Percentiles rank a stretch among this genome's conserved stretches.
phyloP scores from a whole-genome alignment of 64 coral and sea anemone species.

The Porites lutea region DNA sequence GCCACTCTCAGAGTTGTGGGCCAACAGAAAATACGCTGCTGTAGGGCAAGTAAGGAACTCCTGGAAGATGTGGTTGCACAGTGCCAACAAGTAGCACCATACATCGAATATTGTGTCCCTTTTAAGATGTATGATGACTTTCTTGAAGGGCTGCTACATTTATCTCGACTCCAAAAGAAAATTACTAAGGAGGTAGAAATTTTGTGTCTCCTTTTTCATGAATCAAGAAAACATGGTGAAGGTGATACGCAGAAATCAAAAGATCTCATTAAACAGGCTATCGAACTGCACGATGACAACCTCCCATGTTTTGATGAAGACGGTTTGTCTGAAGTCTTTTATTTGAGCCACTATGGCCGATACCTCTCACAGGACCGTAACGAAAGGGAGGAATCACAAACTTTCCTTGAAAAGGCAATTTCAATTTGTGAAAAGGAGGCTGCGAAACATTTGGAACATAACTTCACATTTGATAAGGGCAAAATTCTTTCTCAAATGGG shows the following conservation, averaged over 20 bases:
- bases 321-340: constrained; percentile 37
- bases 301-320: neutral
- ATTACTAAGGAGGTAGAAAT: constrained; percentile 27
- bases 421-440: neutral
- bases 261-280: neutral
- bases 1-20: neutral
- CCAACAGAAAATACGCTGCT: neutral
- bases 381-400: neutral
- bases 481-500: constrained; percentile 47
- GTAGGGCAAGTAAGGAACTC: neutral
- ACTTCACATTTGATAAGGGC: constrained; percentile 9
- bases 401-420: constrained; percentile 12
- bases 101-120: constrained; percentile 41
- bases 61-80: neutral
- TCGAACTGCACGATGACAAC: neutral
- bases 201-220: constrained; percentile 55
- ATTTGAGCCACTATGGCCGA: constrained; percentile 46
- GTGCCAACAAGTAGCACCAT: constrained; percentile 20
- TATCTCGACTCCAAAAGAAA: neutral
- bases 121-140: constrained; percentile 31
- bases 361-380: constrained; percentile 36
- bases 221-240: constrained; percentile 49
- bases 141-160: neutral
- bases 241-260: neutral
- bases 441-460: neutral